Percentiles rank a stretch among this genome's conserved stretches.
These are phyloP conservation scores for Macropodus opercularis DNA, from an alignment of 2,797 vertebrate species.

Conservation along the genomic window DNA sequence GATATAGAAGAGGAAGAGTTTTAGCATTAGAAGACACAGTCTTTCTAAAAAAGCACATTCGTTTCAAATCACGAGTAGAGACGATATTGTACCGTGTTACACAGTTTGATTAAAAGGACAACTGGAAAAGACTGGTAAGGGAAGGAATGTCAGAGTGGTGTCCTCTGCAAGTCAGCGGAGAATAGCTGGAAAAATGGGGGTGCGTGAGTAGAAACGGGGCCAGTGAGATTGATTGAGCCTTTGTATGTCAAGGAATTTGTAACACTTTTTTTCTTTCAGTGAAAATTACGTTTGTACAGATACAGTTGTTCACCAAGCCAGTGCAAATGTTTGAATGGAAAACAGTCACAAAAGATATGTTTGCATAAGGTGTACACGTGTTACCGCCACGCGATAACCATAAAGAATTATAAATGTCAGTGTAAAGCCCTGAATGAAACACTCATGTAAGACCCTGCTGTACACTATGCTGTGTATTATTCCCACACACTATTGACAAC, in stretches of 20 bases:
- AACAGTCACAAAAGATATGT: background rate
- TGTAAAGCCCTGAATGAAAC: slow-evolving; percentile 44
- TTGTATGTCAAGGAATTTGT: slow-evolving; percentile 44
- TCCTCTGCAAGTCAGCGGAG: slow-evolving; percentile 59
- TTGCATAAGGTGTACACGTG: slow-evolving; percentile 16
- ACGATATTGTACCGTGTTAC: slow-evolving; percentile 10
- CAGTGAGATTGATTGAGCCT: slow-evolving; percentile 50
- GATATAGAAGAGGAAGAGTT: slow-evolving; percentile 33
- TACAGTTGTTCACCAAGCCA: slow-evolving; percentile 6
- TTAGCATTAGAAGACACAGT: slow-evolving; percentile 38
- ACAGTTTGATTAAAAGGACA: slow-evolving; percentile 22
- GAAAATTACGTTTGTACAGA: slow-evolving; percentile 12
- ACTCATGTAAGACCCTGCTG: slow-evolving; percentile 29
- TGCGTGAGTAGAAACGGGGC: slow-evolving; percentile 47
- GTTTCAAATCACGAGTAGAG: slow-evolving; percentile 30
- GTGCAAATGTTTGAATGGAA: slow-evolving; percentile 4
- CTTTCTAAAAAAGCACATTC: slow-evolving; percentile 23
- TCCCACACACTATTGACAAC: slow-evolving; percentile 31
- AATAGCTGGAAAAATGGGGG: slow-evolving; percentile 53
- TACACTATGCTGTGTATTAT: slow-evolving; percentile 41
- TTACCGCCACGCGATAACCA: no score
- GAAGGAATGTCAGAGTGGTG: slow-evolving; percentile 25
- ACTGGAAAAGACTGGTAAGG: slow-evolving; percentile 41
- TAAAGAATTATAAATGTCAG: slow-evolving; percentile 33
- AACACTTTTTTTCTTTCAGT: slow-evolving; percentile 5